These are phyloP conservation scores for Malurus elegans DNA, from an alignment of 2,113 vertebrate genomes.

Conservation along the genomic window DNA sequence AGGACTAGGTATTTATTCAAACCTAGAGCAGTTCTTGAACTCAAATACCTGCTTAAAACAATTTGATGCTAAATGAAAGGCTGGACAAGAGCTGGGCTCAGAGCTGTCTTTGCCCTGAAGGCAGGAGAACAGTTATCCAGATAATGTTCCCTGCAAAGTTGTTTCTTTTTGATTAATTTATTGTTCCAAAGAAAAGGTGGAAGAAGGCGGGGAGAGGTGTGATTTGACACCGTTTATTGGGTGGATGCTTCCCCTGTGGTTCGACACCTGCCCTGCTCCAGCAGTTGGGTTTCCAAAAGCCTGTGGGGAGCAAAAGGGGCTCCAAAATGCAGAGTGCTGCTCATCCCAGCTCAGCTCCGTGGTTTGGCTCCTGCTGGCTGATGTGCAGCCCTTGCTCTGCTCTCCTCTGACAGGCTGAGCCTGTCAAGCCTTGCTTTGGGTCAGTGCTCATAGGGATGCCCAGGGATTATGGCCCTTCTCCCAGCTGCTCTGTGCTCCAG, in stretches of 20 bases:
- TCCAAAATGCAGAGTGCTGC: accelerated
- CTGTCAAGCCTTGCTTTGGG: neutral
- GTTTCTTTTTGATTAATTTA: no score
- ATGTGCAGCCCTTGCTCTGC: neutral
- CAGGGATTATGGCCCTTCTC: neutral
- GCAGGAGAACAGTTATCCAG: neutral
- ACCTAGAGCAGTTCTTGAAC: neutral
- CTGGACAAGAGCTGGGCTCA: neutral
- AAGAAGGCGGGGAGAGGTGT: neutral
- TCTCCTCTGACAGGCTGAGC: neutral
- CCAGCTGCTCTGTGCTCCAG: accelerated
- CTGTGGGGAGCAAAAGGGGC: accelerated
- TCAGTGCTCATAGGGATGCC: accelerated
- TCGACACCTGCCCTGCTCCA: accelerated
- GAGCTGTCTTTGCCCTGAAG: neutral
- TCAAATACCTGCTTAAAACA: neutral
- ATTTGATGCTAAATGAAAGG: neutral
- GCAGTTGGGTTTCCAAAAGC: neutral
- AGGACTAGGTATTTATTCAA: neutral
- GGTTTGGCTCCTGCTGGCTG: neutral
- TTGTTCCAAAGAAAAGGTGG: accelerated
- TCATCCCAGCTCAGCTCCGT: accelerated
- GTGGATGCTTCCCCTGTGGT: accelerated
- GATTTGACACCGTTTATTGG: accelerated
- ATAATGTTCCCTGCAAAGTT: accelerated